Evolutionary conservation across 2,113 vertebrate species (phyloP).

Genomic region (Vombatus ursinus): DNA sequence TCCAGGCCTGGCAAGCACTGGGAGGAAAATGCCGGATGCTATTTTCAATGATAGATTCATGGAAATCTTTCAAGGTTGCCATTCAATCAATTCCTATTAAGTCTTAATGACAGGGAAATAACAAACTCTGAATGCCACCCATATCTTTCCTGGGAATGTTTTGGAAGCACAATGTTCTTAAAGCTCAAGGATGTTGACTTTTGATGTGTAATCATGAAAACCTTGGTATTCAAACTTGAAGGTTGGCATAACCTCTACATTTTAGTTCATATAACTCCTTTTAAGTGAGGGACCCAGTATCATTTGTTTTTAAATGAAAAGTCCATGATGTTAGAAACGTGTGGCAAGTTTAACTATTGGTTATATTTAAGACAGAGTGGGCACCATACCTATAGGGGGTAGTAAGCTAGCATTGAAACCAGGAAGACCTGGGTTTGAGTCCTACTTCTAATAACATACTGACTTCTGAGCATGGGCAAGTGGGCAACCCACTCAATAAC

Average conservation of each 20-base stretch:
- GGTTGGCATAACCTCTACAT: neutral
- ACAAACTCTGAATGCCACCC: neutral
- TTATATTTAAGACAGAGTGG: neutral
- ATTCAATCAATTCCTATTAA: neutral
- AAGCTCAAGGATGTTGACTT: neutral
- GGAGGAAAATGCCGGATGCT: constrained; percentile 7
- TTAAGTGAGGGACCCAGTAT: neutral
- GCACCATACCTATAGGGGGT: too few species aligned
- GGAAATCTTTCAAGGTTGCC: constrained; percentile 27
- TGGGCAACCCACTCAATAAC: neutral
- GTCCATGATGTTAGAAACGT: neutral
- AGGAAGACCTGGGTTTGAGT: neutral
- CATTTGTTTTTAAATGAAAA: neutral
- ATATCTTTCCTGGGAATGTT: neutral
- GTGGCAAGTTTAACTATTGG: neutral
- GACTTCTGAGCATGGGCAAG: neutral
- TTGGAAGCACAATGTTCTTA: neutral
- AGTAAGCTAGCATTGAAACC: neutral
- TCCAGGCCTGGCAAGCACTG: neutral
- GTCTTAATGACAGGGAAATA: neutral
- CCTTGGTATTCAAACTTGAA: constrained; percentile 47
- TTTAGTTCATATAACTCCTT: neutral
- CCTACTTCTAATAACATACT: neutral
- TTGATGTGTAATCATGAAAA: constrained; percentile 2
- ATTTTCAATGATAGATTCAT: neutral